Conservation (phyloP, 2,888 invertebrate genomes). For the Rhogogaster chlorosoma region DNA sequence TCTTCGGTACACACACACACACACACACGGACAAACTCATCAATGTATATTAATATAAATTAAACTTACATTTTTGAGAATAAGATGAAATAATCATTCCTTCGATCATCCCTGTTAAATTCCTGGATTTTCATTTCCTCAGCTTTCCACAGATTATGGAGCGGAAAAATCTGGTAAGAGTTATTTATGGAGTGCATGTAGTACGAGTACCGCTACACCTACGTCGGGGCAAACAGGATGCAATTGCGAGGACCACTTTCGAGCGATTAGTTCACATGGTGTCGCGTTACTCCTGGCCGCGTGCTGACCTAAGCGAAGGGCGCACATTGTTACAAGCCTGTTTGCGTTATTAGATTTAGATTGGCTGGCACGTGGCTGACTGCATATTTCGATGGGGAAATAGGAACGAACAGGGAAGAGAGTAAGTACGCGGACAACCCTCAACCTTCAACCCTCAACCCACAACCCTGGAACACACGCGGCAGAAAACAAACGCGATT, state of each 20-base stretch:
- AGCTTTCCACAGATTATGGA: not conserved
- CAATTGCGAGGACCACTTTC: constrained; percentile 68
- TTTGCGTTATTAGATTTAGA: constrained; percentile 77
- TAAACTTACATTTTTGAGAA: constrained; percentile 76
- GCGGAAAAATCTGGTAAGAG: not conserved
- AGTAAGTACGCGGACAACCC: not conserved
- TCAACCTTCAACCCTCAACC: not conserved
- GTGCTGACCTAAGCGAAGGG: constrained; percentile 58
- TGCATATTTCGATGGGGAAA: not conserved
- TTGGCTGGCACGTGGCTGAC: constrained; percentile 72
- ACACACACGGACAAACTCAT: constrained; percentile 60
- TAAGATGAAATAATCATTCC: constrained; percentile 64
- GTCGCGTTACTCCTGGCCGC: constrained; percentile 70
- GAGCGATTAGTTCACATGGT: constrained; percentile 77
- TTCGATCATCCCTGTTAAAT: constrained; percentile 49
- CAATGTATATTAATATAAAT: constrained; percentile 74
- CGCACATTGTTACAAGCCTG: constrained; percentile 71
- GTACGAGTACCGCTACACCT: not conserved
- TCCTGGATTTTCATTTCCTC: not conserved
- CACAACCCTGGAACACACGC: constrained; percentile 21
- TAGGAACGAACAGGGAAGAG: not conserved
- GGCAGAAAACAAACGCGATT: constrained; percentile 40
- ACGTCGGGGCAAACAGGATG: constrained; percentile 60
- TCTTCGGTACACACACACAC: constrained; percentile 52
- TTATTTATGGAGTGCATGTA: not conserved